phyloP scores from a whole-genome alignment of 2,888 invertebrate species.

The Anoncus sp. region DNA sequence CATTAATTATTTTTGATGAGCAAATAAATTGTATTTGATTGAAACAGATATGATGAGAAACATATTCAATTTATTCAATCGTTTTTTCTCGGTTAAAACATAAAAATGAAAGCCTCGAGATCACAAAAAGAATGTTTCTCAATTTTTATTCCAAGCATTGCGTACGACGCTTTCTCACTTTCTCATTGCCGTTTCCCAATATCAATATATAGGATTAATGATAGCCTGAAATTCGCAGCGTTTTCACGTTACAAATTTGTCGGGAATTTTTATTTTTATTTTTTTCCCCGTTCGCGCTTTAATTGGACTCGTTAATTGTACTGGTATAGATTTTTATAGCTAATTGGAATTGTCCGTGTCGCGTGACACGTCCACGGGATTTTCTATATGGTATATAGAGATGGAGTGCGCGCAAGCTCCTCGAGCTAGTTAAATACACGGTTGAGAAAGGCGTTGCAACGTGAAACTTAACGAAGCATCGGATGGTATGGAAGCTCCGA shows the following conservation, averaged over 20 bases:
- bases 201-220: background rate
- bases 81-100: background rate
- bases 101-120: background rate
- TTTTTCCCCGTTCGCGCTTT: constrained; percentile 15
- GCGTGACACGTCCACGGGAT: constrained; percentile 2
- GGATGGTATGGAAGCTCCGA: constrained; percentile 23
- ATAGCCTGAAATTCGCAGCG: background rate
- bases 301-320: constrained; percentile 51
- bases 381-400: constrained; percentile 6
- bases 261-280: background rate
- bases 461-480: constrained; percentile 53
- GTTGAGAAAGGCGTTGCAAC: constrained; percentile 33
- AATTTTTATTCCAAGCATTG: background rate
- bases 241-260: background rate
- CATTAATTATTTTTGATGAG: background rate
- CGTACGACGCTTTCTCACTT: background rate
- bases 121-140: background rate
- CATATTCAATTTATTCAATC: no score
- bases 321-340: constrained; percentile 18
- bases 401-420: background rate
- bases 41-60: no score
- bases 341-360: constrained; percentile 51
- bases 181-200: background rate
- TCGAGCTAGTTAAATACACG: constrained; percentile 20
- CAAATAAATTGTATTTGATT: background rate